These are phyloP conservation scores for Hirtodrosophila confusa DNA, from an alignment of 2,888 invertebrate species.

Conservation along the genomic window DNA sequence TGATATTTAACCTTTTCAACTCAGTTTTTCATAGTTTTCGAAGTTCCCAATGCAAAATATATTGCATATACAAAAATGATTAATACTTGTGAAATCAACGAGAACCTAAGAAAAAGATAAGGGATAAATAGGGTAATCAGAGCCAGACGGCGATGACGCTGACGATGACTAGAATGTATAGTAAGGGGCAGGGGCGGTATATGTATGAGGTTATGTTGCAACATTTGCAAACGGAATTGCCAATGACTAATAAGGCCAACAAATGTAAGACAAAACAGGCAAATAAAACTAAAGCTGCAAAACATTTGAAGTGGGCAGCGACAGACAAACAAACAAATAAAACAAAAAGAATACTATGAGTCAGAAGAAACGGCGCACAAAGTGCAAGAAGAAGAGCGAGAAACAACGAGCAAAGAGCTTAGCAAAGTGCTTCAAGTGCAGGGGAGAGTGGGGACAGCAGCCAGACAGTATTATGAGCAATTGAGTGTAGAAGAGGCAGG, in stretches of 20 bases:
- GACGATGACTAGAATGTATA: conserved; percentile 8
- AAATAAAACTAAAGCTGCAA: conserved; percentile 36
- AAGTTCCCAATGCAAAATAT: conserved; percentile 5
- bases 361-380: conserved; percentile 28
- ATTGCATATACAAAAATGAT: too few species aligned
- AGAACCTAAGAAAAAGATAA: conserved; percentile 14
- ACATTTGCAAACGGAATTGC: conserved; percentile 47
- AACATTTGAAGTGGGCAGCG: conserved; percentile 48
- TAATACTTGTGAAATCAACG: conserved; percentile 21
- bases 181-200: not conserved
- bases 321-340: conserved; percentile 30
- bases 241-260: conserved; percentile 65
- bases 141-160: conserved; percentile 18
- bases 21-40: too few species aligned
- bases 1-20: too few species aligned
- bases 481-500: not conserved
- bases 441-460: conserved; percentile 9
- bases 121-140: conserved; percentile 4
- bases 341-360: conserved; percentile 26
- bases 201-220: conserved; percentile 47
- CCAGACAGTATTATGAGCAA: conserved; percentile 17
- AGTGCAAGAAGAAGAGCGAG: conserved; percentile 22
- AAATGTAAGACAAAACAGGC: conserved; percentile 28
- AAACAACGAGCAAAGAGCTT: conserved; percentile 18
- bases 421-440: conserved; percentile 25